Base-by-base conservation (phyloP, 2,888 invertebrate species). In the Ganaspis brasiliensis region DNA sequence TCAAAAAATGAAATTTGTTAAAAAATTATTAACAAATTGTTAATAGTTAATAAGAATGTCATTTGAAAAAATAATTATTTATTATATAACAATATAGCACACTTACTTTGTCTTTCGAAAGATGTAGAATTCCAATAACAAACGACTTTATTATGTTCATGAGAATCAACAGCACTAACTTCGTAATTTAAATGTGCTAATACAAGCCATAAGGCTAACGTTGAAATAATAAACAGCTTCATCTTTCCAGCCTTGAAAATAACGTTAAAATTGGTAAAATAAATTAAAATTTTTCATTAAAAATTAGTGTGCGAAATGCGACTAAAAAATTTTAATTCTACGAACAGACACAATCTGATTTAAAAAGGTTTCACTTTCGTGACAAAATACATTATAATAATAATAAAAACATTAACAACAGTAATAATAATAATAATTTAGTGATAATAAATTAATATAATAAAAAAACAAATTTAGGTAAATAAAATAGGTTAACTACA, bases 51-150 rank as follows among this genome's bases (percentile, higher is more conserved):
- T n/a, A n/a, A n/a, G n/a, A n/a, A n/a, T n/a, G n/a, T n/a, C n/a
- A n/a, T n/a, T 49, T 49, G n/a, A 6, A 49, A 16, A 3, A 49
- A 49, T 49, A 31, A 31, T n/a, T n/a, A 31, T 31, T 31, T 2
- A 31, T 2, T 6, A 31, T 31, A 31, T 4, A 31, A 31, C 6
- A 31, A 31, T 31, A 31, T 6, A 31, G 9, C 70, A 24, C 37
- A 57, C 12, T 93, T 92, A 96, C 96, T 95, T 92, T 94, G 93
- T 88, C 96, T 93, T 86, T 93, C 93, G 89, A 93, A 94, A 82
- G 95, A 94, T 89, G 93, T 94, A 91, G 95, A 94, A 91, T 96
- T 94, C 92, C 95, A 96, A 90, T 94, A 96, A 89, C 96, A 96
- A 86, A 96, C 92, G 67, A 95, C 94, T 92, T 95, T 95, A 87